A percentile compares a stretch with the other conserved stretches of the same genome.
These are phyloP conservation scores for Cryptotermes secundus DNA, from an alignment of 1,140 invertebrate species.

Conservation along the genomic window DNA sequence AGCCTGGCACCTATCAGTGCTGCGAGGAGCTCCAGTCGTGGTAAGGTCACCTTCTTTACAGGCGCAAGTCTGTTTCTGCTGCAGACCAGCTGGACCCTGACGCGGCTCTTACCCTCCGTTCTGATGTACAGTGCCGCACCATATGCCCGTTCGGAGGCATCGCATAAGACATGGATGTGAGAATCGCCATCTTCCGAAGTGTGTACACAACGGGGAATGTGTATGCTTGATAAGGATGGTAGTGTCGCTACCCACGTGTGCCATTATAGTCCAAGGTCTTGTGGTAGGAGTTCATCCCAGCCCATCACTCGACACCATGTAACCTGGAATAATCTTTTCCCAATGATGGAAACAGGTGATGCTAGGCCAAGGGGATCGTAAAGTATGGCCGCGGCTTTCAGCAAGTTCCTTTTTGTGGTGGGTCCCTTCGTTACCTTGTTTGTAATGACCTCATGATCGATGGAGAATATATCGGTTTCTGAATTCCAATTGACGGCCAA, in stretches of 20 bases:
- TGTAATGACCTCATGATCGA: neutral
- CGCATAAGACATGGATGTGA: neutral
- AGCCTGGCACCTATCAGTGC: neutral
- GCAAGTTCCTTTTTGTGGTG: neutral
- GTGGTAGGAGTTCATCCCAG: neutral
- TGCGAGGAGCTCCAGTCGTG: neutral
- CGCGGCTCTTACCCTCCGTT: fast-evolving
- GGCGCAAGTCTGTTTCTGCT: neutral
- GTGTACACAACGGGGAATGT: neutral
- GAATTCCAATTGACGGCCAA: neutral
- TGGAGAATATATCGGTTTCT: neutral
- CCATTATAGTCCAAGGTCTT: neutral
- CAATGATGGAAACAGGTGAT: neutral
- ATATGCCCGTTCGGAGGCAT: slow-evolving; percentile 6
- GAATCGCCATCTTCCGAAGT: too few species aligned
- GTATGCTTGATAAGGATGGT: neutral
- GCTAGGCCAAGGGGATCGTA: neutral
- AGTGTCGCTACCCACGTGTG: neutral
- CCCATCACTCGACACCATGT: neutral
- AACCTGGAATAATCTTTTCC: neutral
- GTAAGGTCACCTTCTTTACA: neutral
- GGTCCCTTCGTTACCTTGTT: neutral
- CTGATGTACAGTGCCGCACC: neutral
- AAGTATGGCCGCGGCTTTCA: neutral
- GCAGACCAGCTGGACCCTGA: neutral